These are phyloP conservation scores for Tenthredo distinguenda DNA, from an alignment of 2,888 invertebrate species.

Conservation along the genomic window DNA sequence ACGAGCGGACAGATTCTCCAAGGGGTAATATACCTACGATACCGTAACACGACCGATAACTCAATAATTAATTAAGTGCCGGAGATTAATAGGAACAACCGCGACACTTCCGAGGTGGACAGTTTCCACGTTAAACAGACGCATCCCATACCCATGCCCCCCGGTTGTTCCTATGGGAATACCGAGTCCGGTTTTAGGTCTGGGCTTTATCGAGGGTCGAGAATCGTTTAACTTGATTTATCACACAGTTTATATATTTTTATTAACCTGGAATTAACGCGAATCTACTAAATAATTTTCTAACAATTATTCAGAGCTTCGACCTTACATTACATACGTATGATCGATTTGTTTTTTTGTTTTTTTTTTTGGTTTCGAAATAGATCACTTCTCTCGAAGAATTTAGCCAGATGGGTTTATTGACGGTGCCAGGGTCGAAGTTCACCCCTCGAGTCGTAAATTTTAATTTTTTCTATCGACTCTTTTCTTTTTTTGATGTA, in stretches of 20 bases:
- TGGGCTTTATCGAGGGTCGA: constrained; percentile 55
- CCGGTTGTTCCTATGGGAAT: constrained; percentile 10
- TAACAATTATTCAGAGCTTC: background rate
- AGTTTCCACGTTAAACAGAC: constrained; percentile 15
- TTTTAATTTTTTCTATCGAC: background rate
- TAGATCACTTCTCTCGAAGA: background rate
- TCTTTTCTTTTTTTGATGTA: background rate
- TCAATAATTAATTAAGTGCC: constrained; percentile 73
- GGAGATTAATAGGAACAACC: constrained; percentile 68
- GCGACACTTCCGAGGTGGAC: constrained; percentile 28
- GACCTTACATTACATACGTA: background rate
- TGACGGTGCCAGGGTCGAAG: background rate
- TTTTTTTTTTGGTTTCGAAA: background rate
- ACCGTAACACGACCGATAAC: constrained; percentile 65
- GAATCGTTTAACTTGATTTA: constrained; percentile 63
- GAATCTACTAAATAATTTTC: background rate
- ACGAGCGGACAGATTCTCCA: constrained; percentile 61
- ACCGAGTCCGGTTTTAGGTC: background rate
- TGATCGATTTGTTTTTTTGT: background rate
- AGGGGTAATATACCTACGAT: constrained; percentile 61
- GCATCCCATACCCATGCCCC: background rate
- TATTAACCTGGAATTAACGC: background rate
- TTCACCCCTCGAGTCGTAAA: background rate
- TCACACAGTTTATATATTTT: constrained; percentile 32
- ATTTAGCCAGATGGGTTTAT: background rate